phyloP scores from a whole-genome alignment of 2,888 invertebrate genomes.

The Troides oblongomaculatus region DNA sequence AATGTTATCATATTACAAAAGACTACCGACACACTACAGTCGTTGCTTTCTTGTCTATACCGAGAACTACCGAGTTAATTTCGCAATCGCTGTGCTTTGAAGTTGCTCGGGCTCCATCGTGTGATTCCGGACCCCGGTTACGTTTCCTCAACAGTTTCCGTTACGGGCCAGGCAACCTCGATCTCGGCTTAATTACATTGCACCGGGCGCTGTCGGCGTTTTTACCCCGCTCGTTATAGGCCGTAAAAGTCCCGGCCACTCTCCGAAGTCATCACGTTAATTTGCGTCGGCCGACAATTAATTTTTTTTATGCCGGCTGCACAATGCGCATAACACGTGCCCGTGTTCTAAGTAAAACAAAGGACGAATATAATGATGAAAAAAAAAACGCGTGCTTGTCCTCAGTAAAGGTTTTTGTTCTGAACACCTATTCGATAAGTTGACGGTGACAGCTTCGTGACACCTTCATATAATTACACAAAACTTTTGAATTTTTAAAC shows the following conservation, averaged over 20 bases:
- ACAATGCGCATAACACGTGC: slow-evolving; percentile 25
- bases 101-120: slow-evolving; percentile 25
- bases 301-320: slow-evolving; percentile 8
- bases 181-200: slow-evolving; percentile 19
- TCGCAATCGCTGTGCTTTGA: slow-evolving; percentile 17
- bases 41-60: slow-evolving; percentile 1
- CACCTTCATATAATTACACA: not conserved
- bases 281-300: slow-evolving; percentile 41
- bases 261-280: slow-evolving; percentile 35
- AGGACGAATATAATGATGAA: slow-evolving; percentile 13
- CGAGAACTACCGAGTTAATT: slow-evolving; percentile 14
- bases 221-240: slow-evolving; percentile 26
- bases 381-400: slow-evolving; percentile 11
- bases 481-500: too few relatives aligned
- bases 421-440: not conserved
- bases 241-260: slow-evolving; percentile 20
- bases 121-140: slow-evolving; percentile 30
- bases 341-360: slow-evolving; percentile 11
- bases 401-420: not conserved
- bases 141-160: slow-evolving; percentile 36
- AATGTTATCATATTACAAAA: not conserved
- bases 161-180: slow-evolving; percentile 31
- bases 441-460: not conserved
- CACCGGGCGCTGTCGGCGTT: slow-evolving; percentile 27
- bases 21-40: slow-evolving; percentile 13